Percentiles rank a stretch among this genome's conserved stretches.
Conservation (phyloP, 1,140 invertebrate species). For the Lepidostoma basale region DNA sequence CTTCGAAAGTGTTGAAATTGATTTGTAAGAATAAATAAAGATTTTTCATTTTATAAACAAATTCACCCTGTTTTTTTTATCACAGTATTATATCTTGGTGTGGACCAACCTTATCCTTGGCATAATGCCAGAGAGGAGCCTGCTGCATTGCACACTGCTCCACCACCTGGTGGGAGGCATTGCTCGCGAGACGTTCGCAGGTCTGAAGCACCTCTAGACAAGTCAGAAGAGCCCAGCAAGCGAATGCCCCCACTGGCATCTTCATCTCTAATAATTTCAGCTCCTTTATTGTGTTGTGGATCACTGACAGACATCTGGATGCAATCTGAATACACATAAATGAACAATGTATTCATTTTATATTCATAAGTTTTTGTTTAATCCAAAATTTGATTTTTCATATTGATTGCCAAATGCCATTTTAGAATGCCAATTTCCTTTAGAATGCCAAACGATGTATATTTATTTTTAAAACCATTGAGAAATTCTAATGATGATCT, state of each 20-base stretch:
- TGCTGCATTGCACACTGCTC: conserved; percentile 85
- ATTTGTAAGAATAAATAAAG: too few species aligned
- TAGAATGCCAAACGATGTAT: too few species aligned
- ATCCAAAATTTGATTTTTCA: too few species aligned
- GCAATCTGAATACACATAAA: conserved; percentile 79
- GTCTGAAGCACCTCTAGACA: conserved; percentile 86
- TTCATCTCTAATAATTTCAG: conserved; percentile 77
- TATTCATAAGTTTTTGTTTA: too few species aligned
- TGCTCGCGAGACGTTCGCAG: conserved; percentile 69
- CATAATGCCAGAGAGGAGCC: conserved; percentile 89
- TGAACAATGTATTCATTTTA: neutral
- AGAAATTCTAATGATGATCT: too few species aligned
- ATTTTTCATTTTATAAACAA: too few species aligned
- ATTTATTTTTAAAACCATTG: too few species aligned
- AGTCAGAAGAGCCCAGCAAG: conserved; percentile 93
- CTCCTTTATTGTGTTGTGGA: conserved; percentile 86
- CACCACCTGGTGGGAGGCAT: conserved; percentile 70
- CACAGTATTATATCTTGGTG: too few species aligned
- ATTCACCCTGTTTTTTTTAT: too few species aligned
- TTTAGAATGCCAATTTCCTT: too few species aligned
- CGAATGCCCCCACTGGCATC: conserved; percentile 80
- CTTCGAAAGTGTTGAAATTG: too few species aligned
- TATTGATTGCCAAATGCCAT: too few species aligned
- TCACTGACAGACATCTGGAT: conserved; percentile 81
- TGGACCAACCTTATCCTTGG: conserved; percentile 83